Evolutionary conservation across 2,113 vertebrate species (phyloP).

Genomic region (Hipposideros armiger): DNA sequence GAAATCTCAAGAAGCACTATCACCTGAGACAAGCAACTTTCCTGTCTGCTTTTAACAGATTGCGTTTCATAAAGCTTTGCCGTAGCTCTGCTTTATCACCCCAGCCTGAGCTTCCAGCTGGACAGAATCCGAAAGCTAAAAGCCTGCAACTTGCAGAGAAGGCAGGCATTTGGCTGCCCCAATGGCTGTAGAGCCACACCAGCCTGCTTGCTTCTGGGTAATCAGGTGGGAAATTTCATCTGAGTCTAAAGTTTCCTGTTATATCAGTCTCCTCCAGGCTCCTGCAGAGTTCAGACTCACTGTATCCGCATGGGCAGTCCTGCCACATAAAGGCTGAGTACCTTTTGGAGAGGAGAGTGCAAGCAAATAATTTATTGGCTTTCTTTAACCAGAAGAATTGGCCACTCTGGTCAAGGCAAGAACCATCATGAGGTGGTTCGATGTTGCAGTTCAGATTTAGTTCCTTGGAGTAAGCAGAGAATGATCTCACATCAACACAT

Average conservation of each 20-base stretch:
- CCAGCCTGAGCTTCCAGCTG: conserved; percentile 81
- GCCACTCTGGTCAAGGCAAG: neutral
- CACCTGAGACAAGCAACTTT: conserved; percentile 64
- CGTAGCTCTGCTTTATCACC: conserved; percentile 85
- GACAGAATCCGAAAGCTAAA: conserved; percentile 85
- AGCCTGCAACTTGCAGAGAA: conserved; percentile 82
- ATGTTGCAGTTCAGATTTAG: neutral
- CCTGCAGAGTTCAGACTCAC: conserved; percentile 49
- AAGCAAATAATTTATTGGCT: neutral
- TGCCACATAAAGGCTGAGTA: neutral
- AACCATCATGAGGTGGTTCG: neutral
- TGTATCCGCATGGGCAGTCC: neutral
- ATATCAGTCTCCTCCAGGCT: conserved; percentile 31
- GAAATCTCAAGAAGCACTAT: conserved; percentile 51
- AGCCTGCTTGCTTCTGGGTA: conserved; percentile 73
- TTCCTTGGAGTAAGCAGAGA: neutral
- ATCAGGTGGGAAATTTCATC: conserved; percentile 78
- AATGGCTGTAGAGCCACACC: conserved; percentile 54
- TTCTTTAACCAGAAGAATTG: conserved; percentile 28
- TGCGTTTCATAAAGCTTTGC: conserved; percentile 75
- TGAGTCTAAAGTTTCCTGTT: conserved; percentile 48
- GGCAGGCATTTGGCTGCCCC: conserved; percentile 77
- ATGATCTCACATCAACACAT: neutral
- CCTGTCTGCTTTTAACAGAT: conserved; percentile 74
- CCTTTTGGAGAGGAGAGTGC: neutral